Evolutionary conservation across 2,113 vertebrate species (phyloP).

Genomic region (Gasterosteus nipponicus): DNA sequence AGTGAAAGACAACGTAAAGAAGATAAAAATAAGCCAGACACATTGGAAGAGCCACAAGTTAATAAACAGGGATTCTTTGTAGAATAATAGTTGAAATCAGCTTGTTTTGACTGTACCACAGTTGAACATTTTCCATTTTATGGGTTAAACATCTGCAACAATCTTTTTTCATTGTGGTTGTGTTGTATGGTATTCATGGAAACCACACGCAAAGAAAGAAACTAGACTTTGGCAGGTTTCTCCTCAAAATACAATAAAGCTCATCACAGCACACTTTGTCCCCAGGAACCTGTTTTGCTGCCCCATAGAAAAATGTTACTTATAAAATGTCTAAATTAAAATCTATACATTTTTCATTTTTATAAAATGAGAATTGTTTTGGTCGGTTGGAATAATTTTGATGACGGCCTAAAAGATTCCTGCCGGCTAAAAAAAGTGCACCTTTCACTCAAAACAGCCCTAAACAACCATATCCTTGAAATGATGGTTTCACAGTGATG

Average conservation of each 20-base stretch:
- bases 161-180: constrained; percentile 38
- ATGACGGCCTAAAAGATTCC: constrained; percentile 5
- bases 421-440: constrained; percentile 5
- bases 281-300: not conserved
- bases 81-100: constrained; percentile 32
- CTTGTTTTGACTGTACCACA: constrained; percentile 33
- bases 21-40: constrained; percentile 40
- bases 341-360: not conserved
- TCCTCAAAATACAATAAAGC: not conserved
- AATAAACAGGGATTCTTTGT: constrained; percentile 40
- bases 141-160: constrained; percentile 31
- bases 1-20: constrained; percentile 28
- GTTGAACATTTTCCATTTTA: constrained; percentile 26
- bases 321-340: not conserved
- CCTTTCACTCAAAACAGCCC: not conserved
- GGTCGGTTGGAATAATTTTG: not conserved
- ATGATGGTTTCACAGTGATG: constrained; percentile 12
- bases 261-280: not conserved
- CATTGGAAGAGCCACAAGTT: constrained; percentile 39
- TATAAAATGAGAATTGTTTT: not conserved
- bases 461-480: constrained; percentile 14
- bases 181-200: constrained; percentile 16
- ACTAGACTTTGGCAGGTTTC: constrained; percentile 22
- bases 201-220: constrained; percentile 35
- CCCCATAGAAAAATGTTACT: not conserved